These are phyloP conservation scores for Orcinus orca DNA, from an alignment of 2,113 vertebrate species.

Conservation along the genomic window DNA sequence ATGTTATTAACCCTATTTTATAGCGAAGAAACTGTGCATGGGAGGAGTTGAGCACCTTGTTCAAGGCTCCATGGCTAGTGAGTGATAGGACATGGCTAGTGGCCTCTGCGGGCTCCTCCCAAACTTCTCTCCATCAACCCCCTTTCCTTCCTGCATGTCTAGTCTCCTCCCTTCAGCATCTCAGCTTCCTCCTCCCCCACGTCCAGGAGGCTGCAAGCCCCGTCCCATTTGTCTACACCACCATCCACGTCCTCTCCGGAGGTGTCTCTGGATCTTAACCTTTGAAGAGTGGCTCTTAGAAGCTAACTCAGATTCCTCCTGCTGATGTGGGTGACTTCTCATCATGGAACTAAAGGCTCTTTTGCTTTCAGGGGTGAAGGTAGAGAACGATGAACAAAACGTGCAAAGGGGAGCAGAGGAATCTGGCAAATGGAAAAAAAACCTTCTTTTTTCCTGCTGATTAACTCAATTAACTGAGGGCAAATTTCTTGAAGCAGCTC, in stretches of 20 bases:
- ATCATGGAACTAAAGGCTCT: neutral
- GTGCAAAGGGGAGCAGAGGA: neutral
- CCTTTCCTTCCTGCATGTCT: neutral
- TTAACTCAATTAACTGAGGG: neutral
- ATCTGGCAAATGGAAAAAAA: neutral
- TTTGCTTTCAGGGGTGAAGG: neutral
- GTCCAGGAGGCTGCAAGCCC: neutral
- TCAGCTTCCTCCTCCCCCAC: neutral
- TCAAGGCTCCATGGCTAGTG: neutral
- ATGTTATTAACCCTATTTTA: neutral
- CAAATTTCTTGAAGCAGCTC: neutral
- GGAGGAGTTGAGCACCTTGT: neutral
- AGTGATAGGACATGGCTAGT: neutral
- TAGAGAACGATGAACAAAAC: neutral
- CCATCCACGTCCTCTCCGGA: neutral
- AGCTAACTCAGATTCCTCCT: neutral
- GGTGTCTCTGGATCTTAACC: neutral
- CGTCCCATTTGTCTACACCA: neutral
- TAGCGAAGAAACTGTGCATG: neutral
- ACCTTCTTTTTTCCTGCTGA: neutral
- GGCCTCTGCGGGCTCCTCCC: rapidly evolving
- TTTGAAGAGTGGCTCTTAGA: neutral
- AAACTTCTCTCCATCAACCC: neutral
- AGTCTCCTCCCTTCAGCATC: neutral
- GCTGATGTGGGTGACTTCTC: neutral